Evolutionary conservation across 2,797 vertebrate genomes (phyloP), one percentile per base, ranked within the genome.

Genomic region (Periparus ater): DNA sequence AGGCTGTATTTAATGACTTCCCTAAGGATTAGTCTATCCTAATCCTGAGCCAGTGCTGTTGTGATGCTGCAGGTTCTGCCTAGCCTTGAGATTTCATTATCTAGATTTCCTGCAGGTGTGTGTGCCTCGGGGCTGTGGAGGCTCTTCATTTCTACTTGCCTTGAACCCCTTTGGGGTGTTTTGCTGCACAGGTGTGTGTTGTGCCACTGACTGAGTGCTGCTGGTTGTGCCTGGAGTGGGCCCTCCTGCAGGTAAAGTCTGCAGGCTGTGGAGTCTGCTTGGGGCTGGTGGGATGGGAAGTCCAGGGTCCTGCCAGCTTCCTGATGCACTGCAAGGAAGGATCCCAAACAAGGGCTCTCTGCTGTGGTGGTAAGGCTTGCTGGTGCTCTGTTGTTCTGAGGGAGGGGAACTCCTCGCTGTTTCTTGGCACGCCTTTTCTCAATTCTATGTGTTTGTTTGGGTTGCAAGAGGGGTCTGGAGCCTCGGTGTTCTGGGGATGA

Each of bases 1-100:
- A 29, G 19, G 63, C 42, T 78, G 73, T 74, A 42, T 78, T 86
- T 93, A 92, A 94, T 88, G 80, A 91, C 86, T 90, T 93, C 95
- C 86, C 91, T 32, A 21, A 68, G 86, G 95, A 90, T 75, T 68
- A 61, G 47, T 51, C 8, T 91, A 34, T 20, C 29, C 10, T 70
- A 60, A 62, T 83, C 61, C 25, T 67, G 27, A 82, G 60, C 60
- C 1, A 22, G 51, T 1, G 51, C 34, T 91, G 89, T 67, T 90
- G 76, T 51, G 73, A 55, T 86, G 60, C 75, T 73, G 54, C 13
- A 19, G 54, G 83, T 83, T 91, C 30, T 84, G 58, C 62, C n/a
- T 72, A 53, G 88, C 83, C 66, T 16, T 81, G 86, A 47, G 92
- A 61, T 75, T 94, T 96, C 42, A 72, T 90, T 94, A 81, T 67